A percentile compares a stretch with the other conserved stretches of the same genome.
Conservation (phyloP, 2,888 invertebrate species). For the Tenthredo mesomela region DNA sequence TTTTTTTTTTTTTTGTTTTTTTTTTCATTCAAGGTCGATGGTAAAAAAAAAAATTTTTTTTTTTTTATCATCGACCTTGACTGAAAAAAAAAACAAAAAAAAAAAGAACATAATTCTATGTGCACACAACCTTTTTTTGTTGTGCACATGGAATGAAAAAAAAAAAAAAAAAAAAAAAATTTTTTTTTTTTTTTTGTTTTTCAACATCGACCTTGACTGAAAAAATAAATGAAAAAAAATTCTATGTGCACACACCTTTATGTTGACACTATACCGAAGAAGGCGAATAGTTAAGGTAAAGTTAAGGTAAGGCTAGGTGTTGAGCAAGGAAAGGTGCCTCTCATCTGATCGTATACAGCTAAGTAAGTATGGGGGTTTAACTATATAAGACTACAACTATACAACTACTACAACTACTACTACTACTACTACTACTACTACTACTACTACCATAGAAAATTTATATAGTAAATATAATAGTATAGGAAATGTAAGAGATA, state of each 20-base stretch:
- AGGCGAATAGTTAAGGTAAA: neutral
- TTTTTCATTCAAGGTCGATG: too few relatives aligned
- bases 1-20: neutral
- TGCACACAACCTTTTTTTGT: conserved; percentile 46
- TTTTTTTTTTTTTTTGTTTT: too few relatives aligned
- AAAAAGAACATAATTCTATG: neutral
- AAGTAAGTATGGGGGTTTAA: neutral
- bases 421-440: too few relatives aligned
- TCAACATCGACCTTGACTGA: neutral
- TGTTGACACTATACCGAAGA: conserved; percentile 45
- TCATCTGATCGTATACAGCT: neutral
- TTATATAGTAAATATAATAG: too few relatives aligned
- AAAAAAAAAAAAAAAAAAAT: too few relatives aligned
- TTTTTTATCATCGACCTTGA: neutral
- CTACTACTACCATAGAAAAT: too few relatives aligned
- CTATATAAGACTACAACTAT: neutral
- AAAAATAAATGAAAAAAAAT: neutral
- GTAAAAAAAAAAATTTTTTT: too few relatives aligned
- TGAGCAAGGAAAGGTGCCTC: conserved; percentile 43
- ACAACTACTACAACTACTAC: too few relatives aligned
- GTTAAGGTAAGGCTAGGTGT: conserved; percentile 38
- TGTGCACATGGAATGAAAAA: too few relatives aligned
- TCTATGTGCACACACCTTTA: conserved; percentile 40
- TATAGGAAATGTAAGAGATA: neutral
- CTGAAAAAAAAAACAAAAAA: neutral